phyloP scores from a whole-genome alignment of 2,888 invertebrate genomes.

The Agrochola circellaris region DNA sequence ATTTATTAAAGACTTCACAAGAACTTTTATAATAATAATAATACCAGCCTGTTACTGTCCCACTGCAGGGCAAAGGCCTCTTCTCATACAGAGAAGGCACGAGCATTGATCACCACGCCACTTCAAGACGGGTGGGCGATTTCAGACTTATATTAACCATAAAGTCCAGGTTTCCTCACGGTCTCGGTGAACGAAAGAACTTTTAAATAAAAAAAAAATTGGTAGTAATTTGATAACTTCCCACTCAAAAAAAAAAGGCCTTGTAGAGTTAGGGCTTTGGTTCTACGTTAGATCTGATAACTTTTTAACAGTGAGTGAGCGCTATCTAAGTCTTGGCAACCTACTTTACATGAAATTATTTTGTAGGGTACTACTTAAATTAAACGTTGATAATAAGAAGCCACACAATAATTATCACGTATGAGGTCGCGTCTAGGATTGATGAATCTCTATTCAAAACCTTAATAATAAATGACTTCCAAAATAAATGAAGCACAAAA shows the following conservation, averaged over 20 bases:
- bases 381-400: not conserved
- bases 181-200: no score
- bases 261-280: not conserved
- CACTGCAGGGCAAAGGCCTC: no score
- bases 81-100: no score
- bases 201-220: not conserved
- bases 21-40: no score
- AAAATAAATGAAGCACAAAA: slow-evolving; percentile 28
- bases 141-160: no score
- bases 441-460: slow-evolving; percentile 34
- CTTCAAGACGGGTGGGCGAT: no score
- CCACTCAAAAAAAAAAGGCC: no score
- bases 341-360: not conserved
- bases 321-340: not conserved
- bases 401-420: not conserved
- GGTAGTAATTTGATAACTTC: no score
- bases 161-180: no score
- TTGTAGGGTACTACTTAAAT: not conserved
- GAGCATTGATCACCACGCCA: no score
- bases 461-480: slow-evolving; percentile 4
- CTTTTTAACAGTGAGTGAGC: not conserved
- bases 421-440: not conserved
- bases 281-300: not conserved
- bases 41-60: no score
- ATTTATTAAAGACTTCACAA: not conserved